A percentile compares a stretch with the other conserved stretches of the same genome.
Evolutionary conservation across 2,888 invertebrate species (phyloP).

Genomic region (Limnephilus auricula): DNA sequence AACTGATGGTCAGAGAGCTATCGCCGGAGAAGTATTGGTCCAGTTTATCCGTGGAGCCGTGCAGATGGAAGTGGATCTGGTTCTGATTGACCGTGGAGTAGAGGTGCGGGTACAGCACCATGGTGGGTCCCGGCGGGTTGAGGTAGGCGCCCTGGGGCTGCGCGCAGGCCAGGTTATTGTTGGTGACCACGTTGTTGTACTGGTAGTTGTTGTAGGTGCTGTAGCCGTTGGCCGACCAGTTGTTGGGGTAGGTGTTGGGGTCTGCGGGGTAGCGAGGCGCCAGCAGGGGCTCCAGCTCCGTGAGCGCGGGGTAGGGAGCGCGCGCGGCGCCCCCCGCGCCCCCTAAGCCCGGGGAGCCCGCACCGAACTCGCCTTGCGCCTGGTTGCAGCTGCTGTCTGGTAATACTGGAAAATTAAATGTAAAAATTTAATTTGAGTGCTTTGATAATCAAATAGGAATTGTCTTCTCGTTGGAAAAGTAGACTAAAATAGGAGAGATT

Average conservation of each 20-base stretch:
- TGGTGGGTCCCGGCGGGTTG: constrained; percentile 80
- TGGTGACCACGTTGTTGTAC: constrained; percentile 81
- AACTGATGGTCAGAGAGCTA: constrained; percentile 78
- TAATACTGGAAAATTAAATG: constrained; percentile 72
- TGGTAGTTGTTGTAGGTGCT: constrained; percentile 83
- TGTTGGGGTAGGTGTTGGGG: constrained; percentile 77
- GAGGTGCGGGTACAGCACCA: constrained; percentile 87
- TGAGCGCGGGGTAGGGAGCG: constrained; percentile 71
- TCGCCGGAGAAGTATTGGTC: constrained; percentile 81
- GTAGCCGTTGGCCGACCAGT: constrained; percentile 82
- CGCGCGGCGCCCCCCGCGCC: constrained; percentile 66
- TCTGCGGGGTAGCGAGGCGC: constrained; percentile 71
- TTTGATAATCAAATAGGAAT: background rate
- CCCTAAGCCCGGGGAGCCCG: constrained; percentile 66
- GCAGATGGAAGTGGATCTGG: constrained; percentile 89
- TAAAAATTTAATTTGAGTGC: background rate
- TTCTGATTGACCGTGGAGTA: constrained; percentile 92
- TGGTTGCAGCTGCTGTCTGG: constrained; percentile 73
- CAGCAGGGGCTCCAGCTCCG: constrained; percentile 74
- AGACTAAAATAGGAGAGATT: background rate
- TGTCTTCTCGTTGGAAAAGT: background rate
- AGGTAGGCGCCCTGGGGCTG: constrained; percentile 80
- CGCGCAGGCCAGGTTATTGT: constrained; percentile 71
- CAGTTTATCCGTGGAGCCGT: constrained; percentile 81
- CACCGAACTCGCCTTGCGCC: constrained; percentile 56